Evolutionary conservation across 2,113 vertebrate genomes (phyloP).

Genomic region (Elaphurus davidianus): DNA sequence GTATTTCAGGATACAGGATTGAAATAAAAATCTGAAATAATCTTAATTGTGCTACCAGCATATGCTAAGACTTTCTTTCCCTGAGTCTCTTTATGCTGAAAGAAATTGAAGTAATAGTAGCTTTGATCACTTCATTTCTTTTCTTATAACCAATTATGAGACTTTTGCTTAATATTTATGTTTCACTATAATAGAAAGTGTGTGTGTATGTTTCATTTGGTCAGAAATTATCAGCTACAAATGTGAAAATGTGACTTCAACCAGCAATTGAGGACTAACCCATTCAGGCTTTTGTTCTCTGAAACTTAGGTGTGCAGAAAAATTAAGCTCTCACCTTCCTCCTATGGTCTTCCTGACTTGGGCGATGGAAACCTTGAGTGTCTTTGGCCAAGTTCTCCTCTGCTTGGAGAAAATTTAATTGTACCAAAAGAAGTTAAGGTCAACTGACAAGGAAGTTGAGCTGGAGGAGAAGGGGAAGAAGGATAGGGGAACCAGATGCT

Average conservation of each 20-base stretch:
- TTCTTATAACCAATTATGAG: neutral
- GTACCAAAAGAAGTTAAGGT: neutral
- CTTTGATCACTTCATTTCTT: neutral
- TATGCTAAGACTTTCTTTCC: neutral
- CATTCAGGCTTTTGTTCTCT: neutral
- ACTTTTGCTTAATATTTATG: neutral
- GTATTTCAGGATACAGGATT: neutral
- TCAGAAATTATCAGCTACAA: neutral
- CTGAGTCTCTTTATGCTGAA: neutral
- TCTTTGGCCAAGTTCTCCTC: neutral
- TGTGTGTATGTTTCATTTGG: neutral
- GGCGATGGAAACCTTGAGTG: neutral
- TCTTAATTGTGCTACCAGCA: neutral
- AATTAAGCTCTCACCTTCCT: neutral
- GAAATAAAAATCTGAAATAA: neutral
- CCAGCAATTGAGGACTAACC: neutral
- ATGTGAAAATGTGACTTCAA: neutral
- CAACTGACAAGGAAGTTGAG: neutral
- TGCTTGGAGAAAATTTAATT: neutral
- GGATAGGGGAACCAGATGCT: neutral
- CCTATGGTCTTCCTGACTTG: neutral
- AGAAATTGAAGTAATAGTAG: neutral
- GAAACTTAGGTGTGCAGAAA: neutral
- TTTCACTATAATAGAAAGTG: neutral
- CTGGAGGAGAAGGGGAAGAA: neutral